phyloP scores from a whole-genome alignment of 2,888 invertebrate genomes.

The Sarcophaga variegata region DNA sequence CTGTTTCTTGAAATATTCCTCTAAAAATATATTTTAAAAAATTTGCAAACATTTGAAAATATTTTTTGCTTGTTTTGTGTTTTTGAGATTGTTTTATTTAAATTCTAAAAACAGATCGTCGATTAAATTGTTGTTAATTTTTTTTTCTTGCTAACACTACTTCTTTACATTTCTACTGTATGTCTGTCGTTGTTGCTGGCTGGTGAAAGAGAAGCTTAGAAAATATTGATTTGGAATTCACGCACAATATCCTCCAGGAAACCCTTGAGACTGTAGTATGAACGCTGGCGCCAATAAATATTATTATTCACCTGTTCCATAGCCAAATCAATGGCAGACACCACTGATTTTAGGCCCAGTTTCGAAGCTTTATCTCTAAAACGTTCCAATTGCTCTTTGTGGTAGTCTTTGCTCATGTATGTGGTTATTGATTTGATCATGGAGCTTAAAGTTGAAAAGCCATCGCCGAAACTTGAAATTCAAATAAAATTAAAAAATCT shows the following conservation, averaged over 20 bases:
- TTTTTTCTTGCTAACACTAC: no score
- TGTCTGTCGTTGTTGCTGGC: conserved; percentile 33
- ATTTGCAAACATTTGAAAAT: conserved; percentile 60
- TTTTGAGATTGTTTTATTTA: conserved; percentile 36
- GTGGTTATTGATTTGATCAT: conserved; percentile 83
- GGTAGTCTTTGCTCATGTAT: conserved; percentile 83
- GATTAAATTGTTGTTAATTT: background rate
- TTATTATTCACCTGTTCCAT: conserved; percentile 81
- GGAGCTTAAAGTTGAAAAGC: conserved; percentile 83
- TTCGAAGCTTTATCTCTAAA: conserved; percentile 78
- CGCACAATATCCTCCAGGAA: conserved; percentile 80
- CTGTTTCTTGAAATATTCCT: conserved; percentile 22
- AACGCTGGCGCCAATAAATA: conserved; percentile 80
- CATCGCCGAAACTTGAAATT: conserved; percentile 83
- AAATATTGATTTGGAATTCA: conserved; percentile 80
- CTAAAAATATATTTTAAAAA: conserved; percentile 4
- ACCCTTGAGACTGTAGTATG: conserved; percentile 79
- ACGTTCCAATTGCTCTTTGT: conserved; percentile 79
- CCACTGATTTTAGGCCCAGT: conserved; percentile 79
- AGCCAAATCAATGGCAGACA: conserved; percentile 79
- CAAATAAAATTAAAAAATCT: background rate
- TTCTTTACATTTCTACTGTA: no score
- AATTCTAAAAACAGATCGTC: conserved; percentile 42
- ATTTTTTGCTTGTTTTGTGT: background rate
- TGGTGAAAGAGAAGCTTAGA: conserved; percentile 71